A percentile compares a stretch with the other conserved stretches of the same genome.
These are phyloP conservation scores for Falco novaeseelandiae DNA, from an alignment of 2,797 vertebrate genomes.

Conservation along the genomic window DNA sequence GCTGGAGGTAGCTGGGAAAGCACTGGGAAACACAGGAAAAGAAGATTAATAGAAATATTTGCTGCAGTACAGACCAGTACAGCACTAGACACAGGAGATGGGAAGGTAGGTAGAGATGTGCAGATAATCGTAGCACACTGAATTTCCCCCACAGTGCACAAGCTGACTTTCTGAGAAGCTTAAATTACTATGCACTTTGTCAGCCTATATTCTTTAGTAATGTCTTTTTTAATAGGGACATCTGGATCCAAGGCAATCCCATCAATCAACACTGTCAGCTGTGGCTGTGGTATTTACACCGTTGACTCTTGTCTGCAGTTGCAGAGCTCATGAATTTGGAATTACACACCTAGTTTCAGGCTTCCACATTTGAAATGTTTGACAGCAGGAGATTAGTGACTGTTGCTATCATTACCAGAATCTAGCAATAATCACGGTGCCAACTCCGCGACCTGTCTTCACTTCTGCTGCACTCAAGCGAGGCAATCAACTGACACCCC, in stretches of 20 bases:
- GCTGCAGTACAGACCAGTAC: neutral
- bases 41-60: neutral
- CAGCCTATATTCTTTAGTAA: neutral
- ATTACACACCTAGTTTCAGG: neutral
- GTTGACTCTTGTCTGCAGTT: neutral
- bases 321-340: neutral
- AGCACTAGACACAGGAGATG: neutral
- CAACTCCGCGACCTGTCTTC: neutral
- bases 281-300: neutral
- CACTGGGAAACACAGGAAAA: neutral
- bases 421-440: neutral
- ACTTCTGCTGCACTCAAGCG: neutral
- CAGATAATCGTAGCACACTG: neutral
- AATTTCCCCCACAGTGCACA: rapidly evolving
- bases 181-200: neutral
- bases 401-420: neutral
- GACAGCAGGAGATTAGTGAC: neutral
- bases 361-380: neutral
- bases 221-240: neutral
- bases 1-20: neutral
- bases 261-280: neutral
- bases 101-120: neutral
- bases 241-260: neutral
- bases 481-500: neutral
- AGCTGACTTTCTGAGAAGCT: neutral